These are phyloP conservation scores for Pygoscelis adeliae DNA, from an alignment of 2,113 vertebrate species.

Conservation along the genomic window DNA sequence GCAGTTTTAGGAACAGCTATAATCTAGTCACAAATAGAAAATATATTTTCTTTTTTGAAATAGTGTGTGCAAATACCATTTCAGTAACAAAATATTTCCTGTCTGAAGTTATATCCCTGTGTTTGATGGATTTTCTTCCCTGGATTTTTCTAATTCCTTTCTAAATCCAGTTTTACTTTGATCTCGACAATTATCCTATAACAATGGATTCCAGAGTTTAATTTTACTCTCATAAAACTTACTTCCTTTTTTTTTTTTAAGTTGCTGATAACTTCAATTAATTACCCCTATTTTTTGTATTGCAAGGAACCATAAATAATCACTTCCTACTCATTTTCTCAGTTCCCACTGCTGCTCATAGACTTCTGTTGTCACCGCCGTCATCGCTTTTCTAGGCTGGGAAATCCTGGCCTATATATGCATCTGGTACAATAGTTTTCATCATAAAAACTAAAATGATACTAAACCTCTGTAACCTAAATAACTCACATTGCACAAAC, in stretches of 20 bases:
- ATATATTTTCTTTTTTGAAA: background rate
- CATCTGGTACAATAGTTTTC: background rate
- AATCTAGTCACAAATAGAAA: background rate
- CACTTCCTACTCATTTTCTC: background rate
- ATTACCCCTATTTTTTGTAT: background rate
- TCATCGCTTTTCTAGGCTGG: background rate
- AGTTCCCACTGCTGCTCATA: background rate
- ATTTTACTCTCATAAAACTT: background rate
- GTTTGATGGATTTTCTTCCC: background rate
- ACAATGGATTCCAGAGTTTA: background rate
- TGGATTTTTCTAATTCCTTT: background rate
- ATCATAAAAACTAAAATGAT: background rate
- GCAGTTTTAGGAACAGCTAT: background rate
- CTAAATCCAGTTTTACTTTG: background rate
- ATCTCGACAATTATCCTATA: background rate
- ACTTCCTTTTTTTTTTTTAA: background rate
- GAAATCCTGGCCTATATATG: background rate
- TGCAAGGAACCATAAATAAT: background rate
- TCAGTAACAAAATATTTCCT: background rate
- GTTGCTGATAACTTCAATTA: background rate
- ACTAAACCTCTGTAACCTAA: background rate
- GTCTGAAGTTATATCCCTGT: background rate
- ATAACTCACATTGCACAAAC: background rate
- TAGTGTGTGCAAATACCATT: background rate
- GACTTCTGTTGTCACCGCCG: background rate